phyloP scores from a whole-genome alignment of 2,113 vertebrate genomes.

The Brevimyrus niger region DNA sequence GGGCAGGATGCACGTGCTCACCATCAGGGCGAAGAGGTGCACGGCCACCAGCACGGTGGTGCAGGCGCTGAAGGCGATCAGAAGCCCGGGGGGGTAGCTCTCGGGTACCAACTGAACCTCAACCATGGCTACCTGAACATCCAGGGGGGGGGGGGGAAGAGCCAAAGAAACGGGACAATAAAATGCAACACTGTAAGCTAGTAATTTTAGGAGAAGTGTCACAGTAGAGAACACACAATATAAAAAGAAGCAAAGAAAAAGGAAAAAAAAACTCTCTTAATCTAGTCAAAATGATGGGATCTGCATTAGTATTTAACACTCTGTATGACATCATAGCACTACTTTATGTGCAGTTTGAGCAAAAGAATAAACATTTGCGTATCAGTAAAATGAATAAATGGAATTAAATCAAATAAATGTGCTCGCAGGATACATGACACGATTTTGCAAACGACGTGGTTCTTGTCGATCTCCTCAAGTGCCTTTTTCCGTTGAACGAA shows the following conservation, averaged over 20 bases:
- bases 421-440: no score
- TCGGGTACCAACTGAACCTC: conserved; percentile 83
- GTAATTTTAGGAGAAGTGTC: background rate
- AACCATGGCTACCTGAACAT: conserved; percentile 89
- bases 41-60: conserved; percentile 94
- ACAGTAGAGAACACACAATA: background rate
- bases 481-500: background rate
- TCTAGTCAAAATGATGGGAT: background rate
- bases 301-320: background rate
- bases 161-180: conserved; percentile 8
- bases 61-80: conserved; percentile 94
- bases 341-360: background rate
- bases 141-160: background rate
- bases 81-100: conserved; percentile 74
- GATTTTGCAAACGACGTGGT: no score
- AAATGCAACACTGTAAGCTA: background rate
- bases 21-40: conserved; percentile 95
- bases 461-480: no score
- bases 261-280: background rate
- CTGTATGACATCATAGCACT: background rate
- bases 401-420: no score
- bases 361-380: no score
- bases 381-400: no score
- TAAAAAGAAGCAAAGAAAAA: background rate
- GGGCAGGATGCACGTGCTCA: conserved; percentile 97